A percentile compares a stretch with the other conserved stretches of the same genome.
These are phyloP conservation scores for Cryptotis parvus DNA, from an alignment of 2,113 vertebrate genomes.

Conservation along the genomic window DNA sequence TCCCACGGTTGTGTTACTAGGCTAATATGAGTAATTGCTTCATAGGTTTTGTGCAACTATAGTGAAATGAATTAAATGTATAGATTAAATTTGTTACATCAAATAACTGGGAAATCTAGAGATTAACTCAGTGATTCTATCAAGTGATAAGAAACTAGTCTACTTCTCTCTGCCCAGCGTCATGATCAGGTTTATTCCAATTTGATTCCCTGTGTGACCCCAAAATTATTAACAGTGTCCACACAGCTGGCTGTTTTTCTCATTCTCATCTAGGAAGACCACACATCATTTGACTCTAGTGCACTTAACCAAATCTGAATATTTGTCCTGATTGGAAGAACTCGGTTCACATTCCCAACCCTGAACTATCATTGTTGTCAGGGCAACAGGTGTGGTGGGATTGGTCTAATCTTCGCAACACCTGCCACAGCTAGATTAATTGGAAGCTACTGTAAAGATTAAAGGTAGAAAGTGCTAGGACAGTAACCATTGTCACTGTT, in stretches of 20 bases:
- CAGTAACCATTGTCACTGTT: background rate
- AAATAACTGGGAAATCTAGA: background rate
- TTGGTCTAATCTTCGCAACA: background rate
- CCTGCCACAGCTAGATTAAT: background rate
- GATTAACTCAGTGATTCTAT: background rate
- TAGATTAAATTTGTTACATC: background rate
- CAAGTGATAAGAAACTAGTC: background rate
- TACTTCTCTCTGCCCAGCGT: background rate
- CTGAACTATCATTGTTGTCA: background rate
- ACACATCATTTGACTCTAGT: background rate
- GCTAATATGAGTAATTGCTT: background rate
- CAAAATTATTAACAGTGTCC: background rate
- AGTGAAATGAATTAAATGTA: background rate
- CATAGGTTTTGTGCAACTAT: background rate
- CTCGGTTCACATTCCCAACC: background rate
- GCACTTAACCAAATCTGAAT: background rate
- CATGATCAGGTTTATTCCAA: background rate
- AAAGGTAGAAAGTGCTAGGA: background rate
- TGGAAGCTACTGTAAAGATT: background rate
- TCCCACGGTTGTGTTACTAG: background rate
- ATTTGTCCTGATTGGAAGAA: background rate
- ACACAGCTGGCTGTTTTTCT: background rate
- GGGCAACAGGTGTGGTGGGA: too few relatives aligned
- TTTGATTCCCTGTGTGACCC: background rate
- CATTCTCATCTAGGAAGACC: background rate